These are phyloP conservation scores for Aix galericulata DNA, from an alignment of 2,113 vertebrate species.

Conservation along the genomic window DNA sequence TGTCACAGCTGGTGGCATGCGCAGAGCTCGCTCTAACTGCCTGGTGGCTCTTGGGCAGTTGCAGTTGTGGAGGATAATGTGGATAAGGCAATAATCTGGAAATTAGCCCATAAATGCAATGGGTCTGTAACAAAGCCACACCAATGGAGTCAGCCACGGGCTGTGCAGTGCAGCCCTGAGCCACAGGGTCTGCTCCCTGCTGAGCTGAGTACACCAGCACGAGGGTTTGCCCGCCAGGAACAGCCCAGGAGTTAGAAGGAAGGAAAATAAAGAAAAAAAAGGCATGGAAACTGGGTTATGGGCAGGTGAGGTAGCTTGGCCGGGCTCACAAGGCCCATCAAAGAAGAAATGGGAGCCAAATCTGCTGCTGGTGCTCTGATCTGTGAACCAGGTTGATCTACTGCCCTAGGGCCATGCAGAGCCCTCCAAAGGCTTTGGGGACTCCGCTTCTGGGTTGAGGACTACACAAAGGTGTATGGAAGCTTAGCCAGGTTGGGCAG, in stretches of 20 bases:
- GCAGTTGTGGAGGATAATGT: not conserved
- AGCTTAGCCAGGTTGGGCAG: not conserved
- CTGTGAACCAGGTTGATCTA: not conserved
- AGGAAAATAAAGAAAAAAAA: not conserved
- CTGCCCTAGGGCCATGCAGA: fast-evolving
- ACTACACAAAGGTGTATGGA: not conserved
- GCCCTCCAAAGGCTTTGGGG: not conserved
- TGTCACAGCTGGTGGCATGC: not conserved
- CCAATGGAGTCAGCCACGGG: fast-evolving
- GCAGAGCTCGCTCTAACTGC: not conserved
- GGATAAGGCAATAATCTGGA: not conserved
- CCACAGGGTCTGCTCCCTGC: not conserved
- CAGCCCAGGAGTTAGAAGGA: too few species aligned
- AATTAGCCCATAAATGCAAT: fast-evolving
- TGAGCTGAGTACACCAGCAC: not conserved
- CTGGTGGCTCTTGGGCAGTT: not conserved
- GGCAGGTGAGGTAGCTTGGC: not conserved
- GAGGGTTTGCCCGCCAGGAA: not conserved
- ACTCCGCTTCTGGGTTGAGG: not conserved
- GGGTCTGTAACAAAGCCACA: not conserved
- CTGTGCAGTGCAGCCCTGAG: not conserved
- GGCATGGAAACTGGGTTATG: not conserved
- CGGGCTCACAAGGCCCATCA: too few species aligned
- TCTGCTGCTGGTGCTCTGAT: not conserved
- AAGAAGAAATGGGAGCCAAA: not conserved